A percentile compares a stretch with the other conserved stretches of the same genome.
These are phyloP conservation scores for Adelognathus sp. DNA, from an alignment of 2,888 invertebrate genomes.

Conservation along the genomic window DNA sequence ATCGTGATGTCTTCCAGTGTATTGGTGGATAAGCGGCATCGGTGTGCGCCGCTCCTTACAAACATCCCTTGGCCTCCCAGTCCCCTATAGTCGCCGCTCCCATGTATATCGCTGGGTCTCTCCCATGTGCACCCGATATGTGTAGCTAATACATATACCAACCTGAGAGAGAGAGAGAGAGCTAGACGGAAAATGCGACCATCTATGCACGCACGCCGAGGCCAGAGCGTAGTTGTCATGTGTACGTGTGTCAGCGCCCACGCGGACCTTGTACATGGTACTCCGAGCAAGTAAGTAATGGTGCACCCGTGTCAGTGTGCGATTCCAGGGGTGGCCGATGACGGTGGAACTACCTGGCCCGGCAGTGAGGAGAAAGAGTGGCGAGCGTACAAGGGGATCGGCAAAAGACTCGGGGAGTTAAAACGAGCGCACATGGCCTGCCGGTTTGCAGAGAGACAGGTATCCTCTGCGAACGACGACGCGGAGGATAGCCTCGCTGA, in stretches of 20 bases:
- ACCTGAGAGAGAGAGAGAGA: constrained; percentile 6
- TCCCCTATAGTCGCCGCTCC: constrained; percentile 38
- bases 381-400: constrained; percentile 32
- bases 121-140: constrained; percentile 70
- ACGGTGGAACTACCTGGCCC: constrained; percentile 34
- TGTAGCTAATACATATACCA: constrained; percentile 73
- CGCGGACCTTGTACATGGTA: neutral
- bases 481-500: constrained; percentile 50
- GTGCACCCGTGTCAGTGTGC: constrained; percentile 25
- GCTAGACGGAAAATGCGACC: constrained; percentile 67
- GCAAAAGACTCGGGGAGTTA: constrained; percentile 58
- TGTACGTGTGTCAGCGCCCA: constrained; percentile 55
- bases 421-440: constrained; percentile 66
- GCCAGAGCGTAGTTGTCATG: constrained; percentile 59
- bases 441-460: constrained; percentile 72
- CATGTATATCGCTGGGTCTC: constrained; percentile 58
- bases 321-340: constrained; percentile 35
- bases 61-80: constrained; percentile 57
- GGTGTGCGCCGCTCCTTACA: constrained; percentile 59
- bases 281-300: neutral
- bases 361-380: constrained; percentile 31
- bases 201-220: constrained; percentile 60
- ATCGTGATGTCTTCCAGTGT: constrained; percentile 21
- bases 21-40: constrained; percentile 7
- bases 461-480: constrained; percentile 68